These are phyloP conservation scores for Haliaeetus leucogaster DNA, from an alignment of 2,113 vertebrate genomes.

Conservation along the genomic window DNA sequence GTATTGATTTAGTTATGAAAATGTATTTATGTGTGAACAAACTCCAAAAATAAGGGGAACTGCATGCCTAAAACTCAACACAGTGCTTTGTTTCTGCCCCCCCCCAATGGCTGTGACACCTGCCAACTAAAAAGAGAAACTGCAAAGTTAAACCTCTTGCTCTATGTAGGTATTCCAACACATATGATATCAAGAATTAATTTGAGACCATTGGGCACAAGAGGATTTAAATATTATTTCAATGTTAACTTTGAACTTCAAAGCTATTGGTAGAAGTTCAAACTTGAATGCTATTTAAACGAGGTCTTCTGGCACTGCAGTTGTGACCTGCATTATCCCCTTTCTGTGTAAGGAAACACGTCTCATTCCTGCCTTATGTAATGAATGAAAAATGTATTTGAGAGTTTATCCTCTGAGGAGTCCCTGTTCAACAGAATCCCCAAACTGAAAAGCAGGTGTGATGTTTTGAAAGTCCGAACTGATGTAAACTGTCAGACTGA, in stretches of 20 bases:
- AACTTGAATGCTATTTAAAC: slow-evolving; percentile 50
- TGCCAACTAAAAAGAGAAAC: slow-evolving; percentile 13
- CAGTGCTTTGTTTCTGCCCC: not conserved
- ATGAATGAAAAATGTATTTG: slow-evolving; percentile 39
- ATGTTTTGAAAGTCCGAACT: not conserved
- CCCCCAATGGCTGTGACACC: not conserved
- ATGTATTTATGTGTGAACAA: not conserved
- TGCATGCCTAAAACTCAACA: not conserved
- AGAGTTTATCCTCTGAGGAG: not conserved
- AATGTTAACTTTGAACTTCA: slow-evolving; percentile 62
- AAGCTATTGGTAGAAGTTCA: slow-evolving; percentile 50
- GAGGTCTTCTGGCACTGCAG: slow-evolving; percentile 23
- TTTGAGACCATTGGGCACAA: not conserved
- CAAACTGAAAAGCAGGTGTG: slow-evolving; percentile 18
- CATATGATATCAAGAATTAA: slow-evolving; percentile 11
- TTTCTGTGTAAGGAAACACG: slow-evolving; percentile 47
- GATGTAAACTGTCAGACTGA: not conserved
- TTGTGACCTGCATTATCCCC: slow-evolving; percentile 42
- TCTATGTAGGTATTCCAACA: slow-evolving; percentile 1
- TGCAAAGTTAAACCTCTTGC: not conserved
- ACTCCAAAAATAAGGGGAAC: not conserved
- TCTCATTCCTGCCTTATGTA: slow-evolving; percentile 44
- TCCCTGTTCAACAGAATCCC: not conserved
- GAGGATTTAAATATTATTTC: slow-evolving; percentile 29
- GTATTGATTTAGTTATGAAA: not conserved